These are phyloP conservation scores for Micoletzkya japonica DNA, from an alignment of 2,888 invertebrate genomes.

Conservation along the genomic window DNA sequence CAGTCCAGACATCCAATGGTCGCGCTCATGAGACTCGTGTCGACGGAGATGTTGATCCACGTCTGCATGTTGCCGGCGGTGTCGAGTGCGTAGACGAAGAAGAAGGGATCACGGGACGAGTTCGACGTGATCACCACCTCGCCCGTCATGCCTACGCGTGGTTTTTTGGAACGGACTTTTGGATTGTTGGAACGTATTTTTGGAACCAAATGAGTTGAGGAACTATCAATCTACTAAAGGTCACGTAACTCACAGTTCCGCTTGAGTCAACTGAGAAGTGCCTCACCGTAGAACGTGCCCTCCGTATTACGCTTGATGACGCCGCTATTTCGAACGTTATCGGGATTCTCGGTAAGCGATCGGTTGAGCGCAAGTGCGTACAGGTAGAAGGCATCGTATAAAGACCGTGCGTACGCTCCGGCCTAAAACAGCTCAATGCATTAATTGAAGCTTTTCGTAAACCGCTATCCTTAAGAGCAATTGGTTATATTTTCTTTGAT, in stretches of 20 bases:
- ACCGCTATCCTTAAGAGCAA: neutral
- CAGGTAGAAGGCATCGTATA: conserved; percentile 50
- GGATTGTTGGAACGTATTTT: too few relatives aligned
- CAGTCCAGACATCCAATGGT: neutral
- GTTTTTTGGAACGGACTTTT: too few relatives aligned
- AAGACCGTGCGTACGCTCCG: conserved; percentile 35
- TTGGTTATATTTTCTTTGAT: neutral
- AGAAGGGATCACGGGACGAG: neutral
- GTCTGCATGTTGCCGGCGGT: neutral
- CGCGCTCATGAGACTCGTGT: neutral
- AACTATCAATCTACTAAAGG: too few relatives aligned
- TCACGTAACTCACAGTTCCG: too few relatives aligned
- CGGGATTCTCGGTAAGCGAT: neutral
- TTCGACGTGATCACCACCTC: neutral
- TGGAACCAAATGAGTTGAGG: too few relatives aligned
- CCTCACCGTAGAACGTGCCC: neutral
- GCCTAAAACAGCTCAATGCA: neutral
- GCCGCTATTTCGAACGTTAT: neutral
- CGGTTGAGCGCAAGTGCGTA: conserved; percentile 42
- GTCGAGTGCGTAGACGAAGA: conserved; percentile 6
- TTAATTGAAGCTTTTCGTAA: too few relatives aligned
- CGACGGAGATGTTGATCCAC: conserved; percentile 17
- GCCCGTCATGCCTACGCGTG: neutral
- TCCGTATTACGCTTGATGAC: neutral
- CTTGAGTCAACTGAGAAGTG: too few relatives aligned